These are phyloP conservation scores for Tiphia femorata DNA, from an alignment of 2,888 invertebrate species.

Conservation along the genomic window DNA sequence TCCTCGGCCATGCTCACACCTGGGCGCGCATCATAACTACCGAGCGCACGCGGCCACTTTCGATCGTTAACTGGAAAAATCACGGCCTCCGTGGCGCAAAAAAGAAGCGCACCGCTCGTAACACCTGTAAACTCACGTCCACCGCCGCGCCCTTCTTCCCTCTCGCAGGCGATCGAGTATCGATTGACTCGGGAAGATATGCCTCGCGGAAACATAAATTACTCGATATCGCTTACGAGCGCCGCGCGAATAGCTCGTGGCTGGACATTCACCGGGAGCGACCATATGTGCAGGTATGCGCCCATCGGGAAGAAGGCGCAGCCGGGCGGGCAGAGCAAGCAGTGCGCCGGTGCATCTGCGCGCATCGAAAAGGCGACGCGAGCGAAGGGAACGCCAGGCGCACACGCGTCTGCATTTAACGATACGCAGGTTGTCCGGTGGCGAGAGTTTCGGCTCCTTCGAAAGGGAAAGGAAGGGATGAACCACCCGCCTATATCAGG, in stretches of 20 bases:
- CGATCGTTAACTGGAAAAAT: too few relatives aligned
- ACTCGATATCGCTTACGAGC: conserved; percentile 2
- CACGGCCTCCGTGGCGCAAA: too few relatives aligned
- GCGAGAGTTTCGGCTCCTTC: conserved; percentile 15
- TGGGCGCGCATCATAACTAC: too few relatives aligned
- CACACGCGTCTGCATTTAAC: conserved; percentile 33
- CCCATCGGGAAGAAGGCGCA: too few relatives aligned
- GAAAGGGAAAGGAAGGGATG: conserved; percentile 43
- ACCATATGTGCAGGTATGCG: conserved; percentile 23
- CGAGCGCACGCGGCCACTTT: too few relatives aligned
- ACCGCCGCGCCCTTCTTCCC: too few relatives aligned
- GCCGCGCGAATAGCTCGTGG: not conserved
- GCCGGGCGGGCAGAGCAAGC: conserved; percentile 29
- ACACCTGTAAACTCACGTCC: too few relatives aligned
- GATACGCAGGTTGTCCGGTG: conserved; percentile 35
- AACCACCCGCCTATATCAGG: conserved; percentile 39
- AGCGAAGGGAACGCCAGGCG: not conserved
- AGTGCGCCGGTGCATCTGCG: conserved; percentile 44
- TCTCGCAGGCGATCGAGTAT: too few relatives aligned
- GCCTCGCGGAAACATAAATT: not conserved
- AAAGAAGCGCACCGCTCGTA: too few relatives aligned
- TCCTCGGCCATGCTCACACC: too few relatives aligned
- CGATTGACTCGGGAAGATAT: too few relatives aligned
- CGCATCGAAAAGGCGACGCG: conserved; percentile 30
- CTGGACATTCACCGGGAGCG: not conserved